Evolutionary conservation across 64 coral and sea anemone species (phyloP), one percentile per base, ranked within the genome.

Genomic region (Orbicella faveolata): DNA sequence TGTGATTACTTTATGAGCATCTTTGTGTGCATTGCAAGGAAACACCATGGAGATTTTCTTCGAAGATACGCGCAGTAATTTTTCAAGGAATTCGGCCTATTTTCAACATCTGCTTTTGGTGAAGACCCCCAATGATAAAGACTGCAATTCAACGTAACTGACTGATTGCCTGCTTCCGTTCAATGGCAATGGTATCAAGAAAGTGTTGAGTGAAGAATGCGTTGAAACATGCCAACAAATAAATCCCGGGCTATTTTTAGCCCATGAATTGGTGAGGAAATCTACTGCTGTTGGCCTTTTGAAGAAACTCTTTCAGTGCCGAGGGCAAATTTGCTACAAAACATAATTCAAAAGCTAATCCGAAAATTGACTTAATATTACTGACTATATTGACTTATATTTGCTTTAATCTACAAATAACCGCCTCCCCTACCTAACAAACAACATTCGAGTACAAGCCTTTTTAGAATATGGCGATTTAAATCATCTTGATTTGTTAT

Each of bases 191-290:
- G 2, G 52, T 59, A 57, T 79, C 25, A 33, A 79, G 52, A 12
- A 79, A 2, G 77, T 59, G 77, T 57, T 79, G 77, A 79, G 25
- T 59, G 77, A 79, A 79, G 52, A 79, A 33, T 57, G 77, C 52
- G 77, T 79, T 79, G 77, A 30, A 57, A 79, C 52, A 79, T 59
- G 34, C 48, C 76, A 79, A 41, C 44, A 21, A 79, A 57, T 4
- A 4, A 55, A 79, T 33, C 3, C 21, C 15, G 33, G 15, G 1
- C 77, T 79, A 79, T 79, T 79, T 30, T 55, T 79, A 79, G 23
- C 23, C 51, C 9, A 10, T 18, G 13, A 25, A 79, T 79, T 57
- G 57, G 13, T n/a, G 0, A 17, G 23, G 25, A 52, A 30, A 59
- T n/a, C 25, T 11, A 70, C 9, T n/a, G 9, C 66, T 7, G 67